Evolutionary conservation across 2,888 invertebrate genomes (phyloP), one percentile per base, ranked within the genome.

Genomic region (Cerastoderma edule): DNA sequence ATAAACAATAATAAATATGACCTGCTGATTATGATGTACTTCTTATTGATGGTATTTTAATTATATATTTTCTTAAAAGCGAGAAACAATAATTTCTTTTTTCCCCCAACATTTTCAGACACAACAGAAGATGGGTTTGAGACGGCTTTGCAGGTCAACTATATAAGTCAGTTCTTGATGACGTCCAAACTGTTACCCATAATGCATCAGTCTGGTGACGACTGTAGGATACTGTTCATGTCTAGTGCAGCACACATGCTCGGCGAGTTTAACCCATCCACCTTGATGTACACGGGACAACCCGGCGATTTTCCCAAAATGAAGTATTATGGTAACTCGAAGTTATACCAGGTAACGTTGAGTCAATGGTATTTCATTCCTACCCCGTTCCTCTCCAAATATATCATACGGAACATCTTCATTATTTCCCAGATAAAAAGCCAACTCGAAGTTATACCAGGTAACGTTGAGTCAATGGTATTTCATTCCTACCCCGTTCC

Each of bases 391-490:
- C 22, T 48, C n/a, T 13, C 48, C 48, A 48, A 48, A 44, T 22
- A 22, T 48, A 16, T n/a, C n/a, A n/a, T n/a, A n/a, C n/a, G n/a
- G n/a, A n/a, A n/a, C n/a, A n/a, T n/a, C n/a, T n/a, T n/a, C n/a
- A n/a, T n/a, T n/a, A n/a, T n/a, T n/a, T n/a, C n/a, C n/a, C n/a
- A n/a, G n/a, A n/a, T n/a, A n/a, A n/a, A n/a, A n/a, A n/a, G n/a
- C n/a, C n/a, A 83, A 80, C 27, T 83, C 87, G 1, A 87, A 87
- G 66, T 39, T 84, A 16, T 87, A 78, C 67, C 86, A 86, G 83
- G 87, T 87, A 46, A n/a, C 24, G 44, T 44, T n/a, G n/a, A n/a
- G n/a, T n/a, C n/a, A n/a, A n/a, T n/a, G n/a, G n/a, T n/a, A n/a
- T n/a, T n/a, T n/a, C n/a, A n/a, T n/a, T n/a, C n/a, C 48, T 48